Base-by-base conservation (phyloP, 2,888 invertebrate species). In the Prosopocoilus inquinatus region DNA sequence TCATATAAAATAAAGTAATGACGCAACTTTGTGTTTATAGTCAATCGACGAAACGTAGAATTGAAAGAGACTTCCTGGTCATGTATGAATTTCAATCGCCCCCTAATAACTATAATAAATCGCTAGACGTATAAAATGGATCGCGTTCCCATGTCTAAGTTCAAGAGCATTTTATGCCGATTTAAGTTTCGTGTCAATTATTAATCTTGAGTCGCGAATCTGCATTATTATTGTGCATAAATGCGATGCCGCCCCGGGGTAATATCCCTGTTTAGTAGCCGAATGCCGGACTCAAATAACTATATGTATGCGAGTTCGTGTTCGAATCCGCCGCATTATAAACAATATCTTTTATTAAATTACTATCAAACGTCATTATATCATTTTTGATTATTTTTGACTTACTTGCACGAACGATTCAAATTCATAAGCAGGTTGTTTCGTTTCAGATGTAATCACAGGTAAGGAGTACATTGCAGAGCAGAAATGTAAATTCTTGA, bases 311-410 rank as follows among this genome's bases (percentile, higher is more conserved):
- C 56, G 54, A 57, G 60, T 60, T 62, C 61, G 61, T 63, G 61
- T 62, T 63, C 58, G 58, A 59, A 58, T 63, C 60, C 55, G 58
- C 47, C 58, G 60, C 57, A 62, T 58, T 61, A 57, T 61, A 62
- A 64, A 64, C 64, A 62, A 64, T 64, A 62, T 64, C 57, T 64
- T 64, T 64, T 64, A 64, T 64, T 62, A 64, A 64, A 64, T 64
- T 64, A 64, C 41, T 41, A 41, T 41, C 41, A 41, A 41, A 41
- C 41, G 41, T 9, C 41, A 41, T 41, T 41, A 41, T 41, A 41
- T 41, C 41, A 41, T 41, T 41, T 41, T 16, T 41, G 41, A 41
- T 41, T 41, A 41, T 15, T 41, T 41, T 41, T 15, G 41, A 15
- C 9, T 41, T 41, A 41, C 41, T 41, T 16, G 41, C 41, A 41